Base-by-base conservation (phyloP, 2,113 vertebrate species). In the Passer montanus region DNA sequence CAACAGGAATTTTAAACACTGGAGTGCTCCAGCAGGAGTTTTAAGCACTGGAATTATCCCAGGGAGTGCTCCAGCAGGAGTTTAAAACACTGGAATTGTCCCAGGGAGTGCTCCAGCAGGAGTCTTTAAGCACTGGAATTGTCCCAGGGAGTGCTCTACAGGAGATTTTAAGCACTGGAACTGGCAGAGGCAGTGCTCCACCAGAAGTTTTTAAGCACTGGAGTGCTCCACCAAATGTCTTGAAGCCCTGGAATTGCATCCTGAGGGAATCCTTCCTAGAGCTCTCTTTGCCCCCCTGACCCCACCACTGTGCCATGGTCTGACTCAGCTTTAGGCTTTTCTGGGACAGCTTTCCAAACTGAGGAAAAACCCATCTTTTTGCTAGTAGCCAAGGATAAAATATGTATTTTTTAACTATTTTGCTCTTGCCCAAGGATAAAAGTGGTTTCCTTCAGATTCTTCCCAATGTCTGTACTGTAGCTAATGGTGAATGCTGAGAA, bases 331-430 rank as follows among this genome's bases (percentile, higher is more conserved):
- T 30, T 31, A 52, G 52, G 46, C 47, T 93, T 86, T 70, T 60
- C 41, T 70, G 44, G 28, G 68, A 28, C 49, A 59, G 26, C 84
- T 92, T 87, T 67, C 68, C 66, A 70, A 59, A 37, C 37, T 53
- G n/a, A 5, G 55, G 20, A 15, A 63, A 39, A 41, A 0, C 0
- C 7, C 9, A 14, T 24, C 12, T 44, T 56, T 88, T 56, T 89
- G 44, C 22, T 31, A 20, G 37, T 26, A 43, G 33, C 26, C 43
- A 43, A 1, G 1, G 5, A 26, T 17, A 37, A 62, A 75, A 74
- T 67, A 6, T 0, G 0, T 44, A 3, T 27, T 50, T 95, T 52
- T 66, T 7, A 59, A 50, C 43, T 64, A 8, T 33, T 56, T 59
- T 56, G 24, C 37, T 59, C 26, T 88, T 75, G n/a, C 30, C 41